phyloP scores from a whole-genome alignment of 2,888 invertebrate genomes.

The Yponomeuta plumbellus region DNA sequence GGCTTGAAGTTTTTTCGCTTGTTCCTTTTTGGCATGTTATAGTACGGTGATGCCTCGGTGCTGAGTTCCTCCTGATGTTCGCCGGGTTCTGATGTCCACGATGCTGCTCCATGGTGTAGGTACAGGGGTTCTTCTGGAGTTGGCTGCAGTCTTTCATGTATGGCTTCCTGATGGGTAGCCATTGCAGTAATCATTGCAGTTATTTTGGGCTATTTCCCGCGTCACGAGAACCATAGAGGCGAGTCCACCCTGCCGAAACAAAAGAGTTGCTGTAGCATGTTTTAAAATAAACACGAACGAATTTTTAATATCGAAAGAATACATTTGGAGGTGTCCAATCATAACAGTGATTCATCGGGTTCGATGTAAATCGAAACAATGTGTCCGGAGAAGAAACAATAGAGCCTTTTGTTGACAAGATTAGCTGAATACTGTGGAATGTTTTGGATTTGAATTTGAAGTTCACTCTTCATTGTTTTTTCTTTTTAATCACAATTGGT shows the following conservation, averaged over 20 bases:
- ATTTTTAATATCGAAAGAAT: conserved; percentile 58
- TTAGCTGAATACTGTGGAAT: conserved; percentile 73
- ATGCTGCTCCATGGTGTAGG: conserved; percentile 70
- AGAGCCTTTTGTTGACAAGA: conserved; percentile 69
- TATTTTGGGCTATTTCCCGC: conserved; percentile 47
- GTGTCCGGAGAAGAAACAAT: conserved; percentile 65
- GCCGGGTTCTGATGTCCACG: conserved; percentile 66
- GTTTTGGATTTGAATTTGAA: conserved; percentile 63
- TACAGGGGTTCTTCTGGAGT: conserved; percentile 58
- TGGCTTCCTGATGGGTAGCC: conserved; percentile 74
- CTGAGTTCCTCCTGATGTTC: conserved; percentile 61
- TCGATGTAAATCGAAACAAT: conserved; percentile 68
- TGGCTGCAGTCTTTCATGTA: conserved; percentile 71
- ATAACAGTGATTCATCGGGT: conserved; percentile 72
- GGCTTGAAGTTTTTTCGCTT: conserved; percentile 88
- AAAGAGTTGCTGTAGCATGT: conserved; percentile 21
- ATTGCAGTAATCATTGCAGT: conserved; percentile 77
- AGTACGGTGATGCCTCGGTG: conserved; percentile 61
- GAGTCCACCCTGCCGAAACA: conserved; percentile 56
- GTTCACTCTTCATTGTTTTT: conserved; percentile 68
- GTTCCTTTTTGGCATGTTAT: conserved; percentile 80
- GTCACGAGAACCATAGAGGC: conserved; percentile 49
- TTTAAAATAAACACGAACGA: conserved; percentile 50
- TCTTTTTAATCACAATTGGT: conserved; percentile 30
- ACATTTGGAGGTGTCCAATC: conserved; percentile 59